Evolutionary conservation across 2,888 invertebrate genomes (phyloP).

Genomic region (Papilio elwesi): DNA sequence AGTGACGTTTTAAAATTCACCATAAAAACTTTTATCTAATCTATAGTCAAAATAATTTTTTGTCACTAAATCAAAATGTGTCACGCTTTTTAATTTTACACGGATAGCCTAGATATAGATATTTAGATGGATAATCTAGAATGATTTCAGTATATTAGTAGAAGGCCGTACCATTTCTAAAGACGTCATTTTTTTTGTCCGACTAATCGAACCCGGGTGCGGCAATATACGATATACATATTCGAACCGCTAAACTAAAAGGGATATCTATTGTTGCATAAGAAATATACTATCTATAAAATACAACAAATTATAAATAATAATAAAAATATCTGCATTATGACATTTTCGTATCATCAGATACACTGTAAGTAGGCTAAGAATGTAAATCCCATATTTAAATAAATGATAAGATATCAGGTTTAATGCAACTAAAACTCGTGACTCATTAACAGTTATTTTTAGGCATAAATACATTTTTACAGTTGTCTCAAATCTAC

Average conservation of each 20-base stretch:
- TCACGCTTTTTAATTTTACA: too few relatives aligned
- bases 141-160: too few relatives aligned
- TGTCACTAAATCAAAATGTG: too few relatives aligned
- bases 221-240: neutral
- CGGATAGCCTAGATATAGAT: too few relatives aligned
- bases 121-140: too few relatives aligned
- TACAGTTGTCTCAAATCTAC: too few relatives aligned
- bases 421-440: neutral
- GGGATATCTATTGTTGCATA: neutral
- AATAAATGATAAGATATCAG: neutral
- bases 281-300: neutral
- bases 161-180: too few relatives aligned
- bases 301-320: too few relatives aligned
- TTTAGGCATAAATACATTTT: neutral
- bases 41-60: too few relatives aligned
- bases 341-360: slow-evolving; percentile 23
- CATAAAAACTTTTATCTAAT: too few relatives aligned
- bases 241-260: neutral
- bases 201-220: too few relatives aligned
- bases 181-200: neutral
- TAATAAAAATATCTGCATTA: slow-evolving; percentile 28
- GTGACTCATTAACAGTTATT: neutral
- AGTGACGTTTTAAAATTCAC: too few relatives aligned
- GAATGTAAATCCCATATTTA: neutral
- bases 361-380: neutral